Evolutionary conservation across 2,113 vertebrate genomes (phyloP).

Genomic region (Gadus chalcogrammus): DNA sequence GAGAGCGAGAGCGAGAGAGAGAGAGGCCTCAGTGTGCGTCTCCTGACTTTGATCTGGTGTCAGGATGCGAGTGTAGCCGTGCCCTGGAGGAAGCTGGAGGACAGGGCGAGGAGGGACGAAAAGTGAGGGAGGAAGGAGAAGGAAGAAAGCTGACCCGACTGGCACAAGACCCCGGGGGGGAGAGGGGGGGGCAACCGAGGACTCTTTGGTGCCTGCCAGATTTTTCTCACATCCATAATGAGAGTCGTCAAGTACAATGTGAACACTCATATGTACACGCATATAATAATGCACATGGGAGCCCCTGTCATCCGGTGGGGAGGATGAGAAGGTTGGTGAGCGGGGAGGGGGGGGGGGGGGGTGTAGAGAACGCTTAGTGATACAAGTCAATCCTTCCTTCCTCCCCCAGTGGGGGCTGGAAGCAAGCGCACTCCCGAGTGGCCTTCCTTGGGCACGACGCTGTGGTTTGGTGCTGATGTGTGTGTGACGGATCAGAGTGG

Average conservation of each 20-base stretch:
- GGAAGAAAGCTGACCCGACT: conserved; percentile 36
- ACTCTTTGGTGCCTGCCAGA: neutral
- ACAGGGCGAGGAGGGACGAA: conserved; percentile 20
- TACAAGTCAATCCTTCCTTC: conserved; percentile 31
- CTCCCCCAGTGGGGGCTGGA: conserved; percentile 18
- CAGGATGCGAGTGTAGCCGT: conserved; percentile 34
- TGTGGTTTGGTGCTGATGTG: neutral
- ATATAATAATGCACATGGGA: conserved; percentile 6
- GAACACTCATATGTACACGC: neutral
- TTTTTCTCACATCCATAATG: conserved; percentile 26
- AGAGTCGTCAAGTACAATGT: conserved; percentile 6
- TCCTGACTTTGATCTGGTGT: conserved; percentile 54
- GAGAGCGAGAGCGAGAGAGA: neutral
- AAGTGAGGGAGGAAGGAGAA: conserved; percentile 8
- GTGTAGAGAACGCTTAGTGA: conserved; percentile 13
- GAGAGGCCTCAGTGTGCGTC: conserved; percentile 19
- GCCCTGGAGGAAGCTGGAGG: conserved; percentile 37
- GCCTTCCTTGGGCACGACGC: conserved; percentile 3
- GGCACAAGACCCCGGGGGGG: conserved; percentile 2
- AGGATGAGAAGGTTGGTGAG: neutral
- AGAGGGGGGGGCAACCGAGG: neutral
- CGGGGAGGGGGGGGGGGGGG: conserved; percentile 3
- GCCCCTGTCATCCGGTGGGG: conserved; percentile 8
- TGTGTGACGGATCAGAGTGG: conserved; percentile 4
- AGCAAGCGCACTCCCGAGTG: conserved; percentile 12